These are phyloP conservation scores for Nasonovia ribisnigri DNA, from an alignment of 2,888 invertebrate genomes.

Conservation along the genomic window DNA sequence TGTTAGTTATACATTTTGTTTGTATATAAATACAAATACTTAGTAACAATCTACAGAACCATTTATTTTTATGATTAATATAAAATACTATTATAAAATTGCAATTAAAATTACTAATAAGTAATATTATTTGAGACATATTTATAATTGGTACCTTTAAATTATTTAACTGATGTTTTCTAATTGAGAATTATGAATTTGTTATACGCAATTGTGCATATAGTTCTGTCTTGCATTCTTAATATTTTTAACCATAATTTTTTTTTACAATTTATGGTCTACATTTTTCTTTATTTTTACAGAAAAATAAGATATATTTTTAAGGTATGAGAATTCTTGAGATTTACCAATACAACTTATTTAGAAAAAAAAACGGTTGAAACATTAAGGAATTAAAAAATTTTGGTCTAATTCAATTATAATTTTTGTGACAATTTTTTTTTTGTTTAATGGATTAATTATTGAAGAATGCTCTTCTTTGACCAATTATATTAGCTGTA, in stretches of 20 bases:
- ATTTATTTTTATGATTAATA: background rate
- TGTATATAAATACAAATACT: background rate
- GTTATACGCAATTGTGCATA: background rate
- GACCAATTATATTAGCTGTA: background rate
- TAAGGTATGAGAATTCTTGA: background rate
- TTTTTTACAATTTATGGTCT: background rate
- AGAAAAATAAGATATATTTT: background rate
- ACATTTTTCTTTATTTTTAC: background rate
- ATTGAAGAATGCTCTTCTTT: background rate
- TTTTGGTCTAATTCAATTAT: background rate
- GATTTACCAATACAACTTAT: background rate
- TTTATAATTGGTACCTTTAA: conserved; percentile 46
- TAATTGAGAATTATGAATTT: background rate
- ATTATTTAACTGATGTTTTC: background rate
- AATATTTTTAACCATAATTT: background rate
- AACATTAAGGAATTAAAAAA: background rate
- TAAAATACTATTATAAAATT: background rate
- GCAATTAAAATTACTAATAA: background rate
- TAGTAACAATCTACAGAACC: background rate
- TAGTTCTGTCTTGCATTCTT: background rate
- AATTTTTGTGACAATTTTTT: background rate
- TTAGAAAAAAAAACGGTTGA: background rate
- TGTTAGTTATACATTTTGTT: background rate
- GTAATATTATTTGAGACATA: conserved; percentile 31
- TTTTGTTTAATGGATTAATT: background rate